Evolutionary conservation across 2,888 invertebrate species (phyloP), one percentile per base, ranked within the genome.

Genomic region (Digitonthophagus gazella): DNA sequence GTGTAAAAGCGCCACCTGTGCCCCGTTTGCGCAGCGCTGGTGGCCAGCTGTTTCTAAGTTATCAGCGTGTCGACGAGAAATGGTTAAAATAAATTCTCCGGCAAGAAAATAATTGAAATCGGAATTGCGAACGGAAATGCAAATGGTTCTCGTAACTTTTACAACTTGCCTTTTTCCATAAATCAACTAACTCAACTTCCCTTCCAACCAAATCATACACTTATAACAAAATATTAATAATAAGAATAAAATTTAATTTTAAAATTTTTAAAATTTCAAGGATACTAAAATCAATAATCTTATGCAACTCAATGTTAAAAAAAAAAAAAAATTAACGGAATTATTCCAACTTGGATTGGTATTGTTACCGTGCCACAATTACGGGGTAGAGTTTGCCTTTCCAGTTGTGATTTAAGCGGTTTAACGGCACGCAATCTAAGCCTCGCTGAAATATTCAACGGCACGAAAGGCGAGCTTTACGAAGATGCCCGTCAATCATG

Each of bases 1-100:
- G 67, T 67, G 67, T 64, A 64, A 64, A 61, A 64, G 61, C 67
- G 64, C 58, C 69, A 69, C 65, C 69, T 69, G 69, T 65, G 69
- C 58, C 67, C 19, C 69, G 58, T 18, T 57, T 44, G 54, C 15
- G 63, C 20, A 5, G 15, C 61, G 54, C 15, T 61, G 16, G 68
- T 54, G 20, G 56, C 65, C 68, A 69, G 68, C 69, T 69, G 69
- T 65, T 69, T 64, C 67, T 67, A 69, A 69, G 69, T 69, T 69
- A 69, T 69, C 69, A 69, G 67, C 28, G 28, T 69, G 69, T 69
- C 69, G 67, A 66, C 55, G 63, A 67, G 64, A 67, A 69, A 69
- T 69, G 67, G 69, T 69, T 69, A 69, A 69, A 69, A 69, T 69
- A 69, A 69, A 69, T 69, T 69, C 67, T 69, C 69, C 28, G 67